Base-by-base conservation (phyloP, 2,888 invertebrate genomes). In the Aromia moschata region DNA sequence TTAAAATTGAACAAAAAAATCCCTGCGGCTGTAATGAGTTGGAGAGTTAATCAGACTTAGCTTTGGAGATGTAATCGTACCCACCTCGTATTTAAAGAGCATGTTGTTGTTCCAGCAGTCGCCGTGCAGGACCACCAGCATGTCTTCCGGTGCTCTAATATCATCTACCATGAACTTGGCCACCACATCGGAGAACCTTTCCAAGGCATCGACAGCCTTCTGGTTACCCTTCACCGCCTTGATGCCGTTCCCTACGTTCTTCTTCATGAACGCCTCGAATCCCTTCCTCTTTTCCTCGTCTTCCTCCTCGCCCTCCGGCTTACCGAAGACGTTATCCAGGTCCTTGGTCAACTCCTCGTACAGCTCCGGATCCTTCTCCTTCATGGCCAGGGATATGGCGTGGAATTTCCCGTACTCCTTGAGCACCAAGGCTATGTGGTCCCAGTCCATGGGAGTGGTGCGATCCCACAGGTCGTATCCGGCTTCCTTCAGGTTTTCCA, bases 391-490 rank as follows among this genome's bases (percentile, higher is more conserved):
- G n/a, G 33, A 33, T 10, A 33, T n/a, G 11, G 33, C 33, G 11
- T 33, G 33, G 11, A 33, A 33, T 10, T 33, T 33, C 10, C 10
- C 33, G 33, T 33, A 33, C n/a, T 33, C 33, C 7, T 5, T 33
- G 10, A 3, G 2, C 5, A 33, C 33, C 11, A 33, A 10, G 2
- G 3, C 5, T 10, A 33, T n/a, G 11, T 33, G 33, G 71, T 69
- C 60, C 12, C 69, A 62, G 36, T 76, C 62, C 64, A 78, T 71
- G 4, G 70, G 67, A 11, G 59, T 52, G 18, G 64, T 70, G 10
- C 70, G 61, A 43, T 74, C 63, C 68, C 72, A 71, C 33, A 76
- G 36, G 7, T 64, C 52, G 58, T 68, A 77, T 0, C 70, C 71
- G 11, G 18, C 17, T 12, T 56, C 54, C 46, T 69, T 70, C 31